phyloP scores from a whole-genome alignment of 2,888 invertebrate genomes.

The Ormyrus nitidulus region DNA sequence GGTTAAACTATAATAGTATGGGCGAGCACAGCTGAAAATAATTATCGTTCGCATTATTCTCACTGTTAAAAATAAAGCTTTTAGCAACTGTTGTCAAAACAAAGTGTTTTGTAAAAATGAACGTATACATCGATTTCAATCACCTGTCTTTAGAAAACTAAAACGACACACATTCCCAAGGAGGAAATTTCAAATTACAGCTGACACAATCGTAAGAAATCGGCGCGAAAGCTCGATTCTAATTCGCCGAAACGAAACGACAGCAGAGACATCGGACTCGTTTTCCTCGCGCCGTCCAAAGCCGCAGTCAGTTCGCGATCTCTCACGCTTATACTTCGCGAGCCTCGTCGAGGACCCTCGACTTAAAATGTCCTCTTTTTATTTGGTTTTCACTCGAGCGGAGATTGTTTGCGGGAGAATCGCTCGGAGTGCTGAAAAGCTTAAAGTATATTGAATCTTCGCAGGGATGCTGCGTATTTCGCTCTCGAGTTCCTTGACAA shows the following conservation, averaged over 20 bases:
- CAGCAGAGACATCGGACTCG: neutral
- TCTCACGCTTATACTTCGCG: neutral
- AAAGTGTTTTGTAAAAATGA: too few relatives aligned
- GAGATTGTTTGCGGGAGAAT: conserved; percentile 11
- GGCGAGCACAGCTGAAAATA: too few relatives aligned
- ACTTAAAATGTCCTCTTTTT: conserved; percentile 23
- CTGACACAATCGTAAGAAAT: neutral
- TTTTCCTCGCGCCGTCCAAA: neutral
- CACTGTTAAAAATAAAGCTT: too few relatives aligned
- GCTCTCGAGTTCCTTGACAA: neutral
- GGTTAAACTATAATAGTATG: too few relatives aligned
- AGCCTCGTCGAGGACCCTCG: neutral
- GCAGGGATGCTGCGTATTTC: neutral
- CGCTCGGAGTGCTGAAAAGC: neutral
- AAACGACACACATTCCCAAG: too few relatives aligned
- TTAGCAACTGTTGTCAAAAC: too few relatives aligned
- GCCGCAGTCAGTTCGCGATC: neutral
- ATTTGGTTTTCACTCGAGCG: neutral
- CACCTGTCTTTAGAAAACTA: too few relatives aligned
- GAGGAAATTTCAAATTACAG: too few relatives aligned
- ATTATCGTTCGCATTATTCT: too few relatives aligned
- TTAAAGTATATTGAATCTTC: conserved; percentile 13
- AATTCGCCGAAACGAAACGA: neutral
- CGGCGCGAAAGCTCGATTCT: neutral
- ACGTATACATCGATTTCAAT: too few relatives aligned